A percentile compares a stretch with the other conserved stretches of the same genome.
Conservation (phyloP, 2,113 vertebrate species). For the Prunella himalayana region DNA sequence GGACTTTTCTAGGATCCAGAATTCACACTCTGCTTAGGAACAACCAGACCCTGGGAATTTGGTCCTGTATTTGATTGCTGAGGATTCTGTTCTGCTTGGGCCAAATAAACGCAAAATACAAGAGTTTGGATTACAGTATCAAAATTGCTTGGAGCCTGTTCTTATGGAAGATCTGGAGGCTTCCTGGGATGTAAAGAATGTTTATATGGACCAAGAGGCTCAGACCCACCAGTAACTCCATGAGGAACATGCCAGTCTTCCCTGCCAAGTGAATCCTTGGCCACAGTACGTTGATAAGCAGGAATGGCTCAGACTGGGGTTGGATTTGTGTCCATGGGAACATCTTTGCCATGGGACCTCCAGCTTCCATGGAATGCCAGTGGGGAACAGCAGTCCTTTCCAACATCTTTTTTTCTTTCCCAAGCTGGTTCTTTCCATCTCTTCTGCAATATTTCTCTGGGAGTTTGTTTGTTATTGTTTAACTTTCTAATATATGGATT, state of each 20-base stretch:
- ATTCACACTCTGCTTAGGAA: background rate
- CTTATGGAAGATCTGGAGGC: background rate
- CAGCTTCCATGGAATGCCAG: background rate
- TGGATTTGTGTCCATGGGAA: background rate
- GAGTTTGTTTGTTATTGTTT: background rate
- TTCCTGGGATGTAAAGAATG: background rate
- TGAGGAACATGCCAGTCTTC: background rate
- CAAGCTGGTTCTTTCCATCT: background rate
- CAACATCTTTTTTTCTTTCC: background rate
- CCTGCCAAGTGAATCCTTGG: background rate
- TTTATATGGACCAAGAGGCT: background rate
- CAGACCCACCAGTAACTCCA: background rate
- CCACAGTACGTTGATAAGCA: background rate
- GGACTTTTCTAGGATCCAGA: rapidly evolving
- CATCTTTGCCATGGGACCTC: background rate
- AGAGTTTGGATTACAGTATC: background rate
- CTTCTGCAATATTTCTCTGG: background rate
- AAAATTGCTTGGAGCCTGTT: background rate
- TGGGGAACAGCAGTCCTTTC: background rate
- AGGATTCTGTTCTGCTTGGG: background rate
- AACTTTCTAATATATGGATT: background rate
- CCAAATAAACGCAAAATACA: background rate
- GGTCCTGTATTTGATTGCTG: background rate
- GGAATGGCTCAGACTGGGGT: background rate
- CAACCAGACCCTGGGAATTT: background rate